Evolutionary conservation across 2,888 invertebrate genomes (phyloP).

Genomic region (Melanostoma mellinum): DNA sequence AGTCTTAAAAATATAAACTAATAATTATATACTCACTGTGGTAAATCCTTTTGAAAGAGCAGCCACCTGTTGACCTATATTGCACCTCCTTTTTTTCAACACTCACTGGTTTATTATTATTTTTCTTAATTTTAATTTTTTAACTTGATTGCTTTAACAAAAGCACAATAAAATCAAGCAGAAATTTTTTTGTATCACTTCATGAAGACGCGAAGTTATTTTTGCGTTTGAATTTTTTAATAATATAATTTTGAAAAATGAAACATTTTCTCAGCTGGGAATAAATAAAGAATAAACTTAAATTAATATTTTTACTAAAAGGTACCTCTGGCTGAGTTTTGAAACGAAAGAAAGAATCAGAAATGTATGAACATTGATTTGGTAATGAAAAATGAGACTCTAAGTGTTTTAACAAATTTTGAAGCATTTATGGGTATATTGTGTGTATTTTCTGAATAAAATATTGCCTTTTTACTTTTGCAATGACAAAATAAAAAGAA

Average conservation of each 20-base stretch:
- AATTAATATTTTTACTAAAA: no score
- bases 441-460: no score
- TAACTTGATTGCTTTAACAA: background rate
- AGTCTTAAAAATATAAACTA: background rate
- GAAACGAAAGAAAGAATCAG: no score
- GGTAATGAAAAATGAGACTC: no score
- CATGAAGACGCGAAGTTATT: constrained; percentile 4
- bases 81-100: constrained; percentile 7
- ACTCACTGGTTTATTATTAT: background rate
- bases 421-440: no score
- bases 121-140: constrained; percentile 3
- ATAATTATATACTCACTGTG: background rate
- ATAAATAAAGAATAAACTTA: no score
- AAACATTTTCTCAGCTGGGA: no score
- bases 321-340: no score
- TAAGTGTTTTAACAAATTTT: no score
- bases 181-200: constrained; percentile 7
- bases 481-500: no score
- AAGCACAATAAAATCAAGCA: background rate
- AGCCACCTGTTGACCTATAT: constrained; percentile 27
- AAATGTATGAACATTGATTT: no score
- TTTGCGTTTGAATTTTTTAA: background rate
- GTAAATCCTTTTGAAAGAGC: background rate
- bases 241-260: background rate
- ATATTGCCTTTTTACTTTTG: no score